Evolutionary conservation across 2,113 vertebrate genomes (phyloP).

Genomic region (Puma concolor): DNA sequence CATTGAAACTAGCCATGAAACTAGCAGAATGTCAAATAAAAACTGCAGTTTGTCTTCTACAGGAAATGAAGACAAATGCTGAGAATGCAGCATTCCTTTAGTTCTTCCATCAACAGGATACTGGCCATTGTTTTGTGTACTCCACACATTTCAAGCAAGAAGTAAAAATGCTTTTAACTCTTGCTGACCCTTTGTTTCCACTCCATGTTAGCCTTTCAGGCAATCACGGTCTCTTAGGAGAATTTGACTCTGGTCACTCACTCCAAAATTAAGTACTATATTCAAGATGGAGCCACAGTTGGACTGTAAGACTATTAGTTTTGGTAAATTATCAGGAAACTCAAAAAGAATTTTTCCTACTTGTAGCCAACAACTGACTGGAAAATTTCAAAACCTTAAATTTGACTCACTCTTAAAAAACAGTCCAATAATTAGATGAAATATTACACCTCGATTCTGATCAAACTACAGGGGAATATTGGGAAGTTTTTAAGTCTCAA

Average conservation of each 20-base stretch:
- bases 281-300: not conserved
- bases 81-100: constrained; percentile 88
- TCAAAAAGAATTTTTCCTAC: not conserved
- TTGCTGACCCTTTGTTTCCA: constrained; percentile 32
- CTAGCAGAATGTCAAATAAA: constrained; percentile 87
- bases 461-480: not conserved
- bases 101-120: constrained; percentile 90
- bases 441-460: not conserved
- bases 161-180: constrained; percentile 49
- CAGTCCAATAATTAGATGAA: constrained; percentile 25
- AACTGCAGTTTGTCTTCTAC: constrained; percentile 76
- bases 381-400: not conserved
- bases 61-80: constrained; percentile 94
- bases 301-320: not conserved
- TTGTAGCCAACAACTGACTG: not conserved
- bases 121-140: constrained; percentile 85
- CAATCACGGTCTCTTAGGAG: not conserved
- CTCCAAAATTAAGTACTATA: not conserved
- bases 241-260: not conserved
- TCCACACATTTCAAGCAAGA: constrained; percentile 59
- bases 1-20: constrained; percentile 84
- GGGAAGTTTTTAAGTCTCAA: not conserved
- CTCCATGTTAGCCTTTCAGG: not conserved
- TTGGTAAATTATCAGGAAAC: constrained; percentile 4
- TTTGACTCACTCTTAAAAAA: not conserved